These are phyloP conservation scores for Fistularia commersonii DNA, from an alignment of 2,797 vertebrate genomes.

Conservation along the genomic window DNA sequence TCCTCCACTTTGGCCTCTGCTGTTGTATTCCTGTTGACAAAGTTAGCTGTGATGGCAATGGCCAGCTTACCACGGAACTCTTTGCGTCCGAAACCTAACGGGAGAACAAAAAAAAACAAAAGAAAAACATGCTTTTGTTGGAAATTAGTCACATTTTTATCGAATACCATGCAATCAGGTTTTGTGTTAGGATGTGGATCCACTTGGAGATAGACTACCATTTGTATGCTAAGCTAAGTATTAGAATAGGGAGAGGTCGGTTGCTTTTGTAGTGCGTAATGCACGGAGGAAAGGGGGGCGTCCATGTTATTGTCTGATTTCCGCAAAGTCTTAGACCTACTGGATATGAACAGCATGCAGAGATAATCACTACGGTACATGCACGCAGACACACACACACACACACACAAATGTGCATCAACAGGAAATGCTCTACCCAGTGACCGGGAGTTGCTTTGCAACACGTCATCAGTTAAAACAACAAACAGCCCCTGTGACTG, in stretches of 20 bases:
- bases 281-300: too few species aligned
- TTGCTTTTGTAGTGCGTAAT: too few species aligned
- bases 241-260: too few species aligned
- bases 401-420: conserved; percentile 25
- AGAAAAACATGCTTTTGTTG: background rate
- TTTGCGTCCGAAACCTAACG: conserved; percentile 88
- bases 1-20: conserved; percentile 97
- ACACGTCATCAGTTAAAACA: conserved; percentile 13
- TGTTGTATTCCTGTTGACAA: conserved; percentile 95
- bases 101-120: background rate
- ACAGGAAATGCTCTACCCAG: conserved; percentile 48
- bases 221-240: too few species aligned
- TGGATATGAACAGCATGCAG: background rate
- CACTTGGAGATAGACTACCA: too few species aligned
- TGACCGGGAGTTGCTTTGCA: conserved; percentile 4
- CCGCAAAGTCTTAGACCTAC: background rate
- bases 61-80: conserved; percentile 97
- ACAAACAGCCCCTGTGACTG: conserved; percentile 9
- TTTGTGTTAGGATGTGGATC: background rate
- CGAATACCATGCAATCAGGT: background rate
- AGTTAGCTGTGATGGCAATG: conserved; percentile 97
- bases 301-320: too few species aligned
- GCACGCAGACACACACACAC: background rate
- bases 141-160: background rate
- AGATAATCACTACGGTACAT: background rate